A percentile compares a stretch with the other conserved stretches of the same genome.
These are phyloP conservation scores for Takifugu flavidus DNA, from an alignment of 2,113 vertebrate species.

Conservation along the genomic window DNA sequence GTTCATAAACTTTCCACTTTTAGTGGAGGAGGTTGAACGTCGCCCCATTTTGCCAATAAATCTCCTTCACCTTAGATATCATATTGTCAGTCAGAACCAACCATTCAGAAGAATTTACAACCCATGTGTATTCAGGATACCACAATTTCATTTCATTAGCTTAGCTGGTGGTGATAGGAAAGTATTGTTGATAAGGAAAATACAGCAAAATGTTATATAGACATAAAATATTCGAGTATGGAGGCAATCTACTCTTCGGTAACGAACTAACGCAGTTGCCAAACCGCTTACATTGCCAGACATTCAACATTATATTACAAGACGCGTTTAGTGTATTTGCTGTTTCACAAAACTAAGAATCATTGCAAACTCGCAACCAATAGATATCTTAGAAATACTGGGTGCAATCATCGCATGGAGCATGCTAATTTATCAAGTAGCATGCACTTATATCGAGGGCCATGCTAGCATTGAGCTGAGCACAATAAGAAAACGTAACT, in stretches of 20 bases:
- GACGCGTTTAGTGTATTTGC: too few species aligned
- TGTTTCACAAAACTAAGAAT: too few species aligned
- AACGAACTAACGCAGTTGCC: not conserved
- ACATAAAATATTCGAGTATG: not conserved
- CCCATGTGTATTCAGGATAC: not conserved
- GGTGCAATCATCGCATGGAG: not conserved
- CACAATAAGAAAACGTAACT: not conserved
- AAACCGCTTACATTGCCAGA: too few species aligned
- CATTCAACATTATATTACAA: too few species aligned
- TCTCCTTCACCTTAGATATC: conserved; percentile 47
- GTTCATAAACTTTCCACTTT: conserved; percentile 99
- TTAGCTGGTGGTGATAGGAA: not conserved
- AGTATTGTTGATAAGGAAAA: not conserved
- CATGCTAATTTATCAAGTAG: not conserved
- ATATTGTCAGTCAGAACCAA: not conserved
- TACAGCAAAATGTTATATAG: not conserved
- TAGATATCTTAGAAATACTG: too few species aligned
- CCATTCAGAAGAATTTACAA: not conserved
- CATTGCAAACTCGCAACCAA: too few species aligned
- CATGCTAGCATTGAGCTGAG: conserved; percentile 20
- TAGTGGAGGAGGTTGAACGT: conserved; percentile 98
- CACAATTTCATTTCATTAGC: not conserved
- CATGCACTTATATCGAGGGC: conserved; percentile 28
- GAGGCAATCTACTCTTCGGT: not conserved
- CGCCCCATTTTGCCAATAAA: conserved; percentile 84